A percentile compares a stretch with the other conserved stretches of the same genome.
Evolutionary conservation across 2,797 vertebrate genomes (phyloP).

Genomic region (Salarias fasciatus): DNA sequence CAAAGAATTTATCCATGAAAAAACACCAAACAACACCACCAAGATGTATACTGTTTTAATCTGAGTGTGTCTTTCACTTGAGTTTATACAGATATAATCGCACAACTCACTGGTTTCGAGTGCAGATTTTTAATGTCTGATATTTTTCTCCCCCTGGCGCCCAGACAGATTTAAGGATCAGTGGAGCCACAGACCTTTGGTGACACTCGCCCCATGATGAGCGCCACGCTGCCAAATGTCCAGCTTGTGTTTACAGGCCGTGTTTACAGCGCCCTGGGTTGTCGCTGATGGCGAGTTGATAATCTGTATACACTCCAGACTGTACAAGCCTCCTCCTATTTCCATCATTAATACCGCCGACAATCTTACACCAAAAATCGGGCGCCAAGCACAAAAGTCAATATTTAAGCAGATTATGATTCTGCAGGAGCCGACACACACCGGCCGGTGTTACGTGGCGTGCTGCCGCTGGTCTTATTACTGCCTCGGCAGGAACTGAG

Average conservation of each 20-base stretch:
- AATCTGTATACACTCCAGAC: slow-evolving; percentile 43
- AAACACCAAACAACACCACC: too few relatives aligned
- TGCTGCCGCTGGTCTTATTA: slow-evolving; percentile 22
- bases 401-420: slow-evolving; percentile 27
- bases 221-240: slow-evolving; percentile 49
- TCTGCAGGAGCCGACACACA: slow-evolving; percentile 14
- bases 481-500: neutral
- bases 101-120: neutral
- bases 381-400: slow-evolving; percentile 25
- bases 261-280: slow-evolving; percentile 38
- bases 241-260: slow-evolving; percentile 46
- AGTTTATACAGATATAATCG: slow-evolving; percentile 1
- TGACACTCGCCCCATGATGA: slow-evolving; percentile 21
- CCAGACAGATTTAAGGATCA: slow-evolving; percentile 48
- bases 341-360: slow-evolving; percentile 15
- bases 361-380: slow-evolving; percentile 17
- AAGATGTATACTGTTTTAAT: slow-evolving; percentile 13
- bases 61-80: slow-evolving; percentile 8
- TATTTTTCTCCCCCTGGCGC: slow-evolving; percentile 8
- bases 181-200: slow-evolving; percentile 45
- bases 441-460: slow-evolving; percentile 5
- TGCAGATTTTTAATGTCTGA: slow-evolving; percentile 13
- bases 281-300: slow-evolving; percentile 25
- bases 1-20: too few relatives aligned
- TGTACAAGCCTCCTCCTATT: slow-evolving; percentile 32